Evolutionary conservation across 2,888 invertebrate species (phyloP), one percentile per base, ranked within the genome.

Genomic region (Andrena minutula): DNA sequence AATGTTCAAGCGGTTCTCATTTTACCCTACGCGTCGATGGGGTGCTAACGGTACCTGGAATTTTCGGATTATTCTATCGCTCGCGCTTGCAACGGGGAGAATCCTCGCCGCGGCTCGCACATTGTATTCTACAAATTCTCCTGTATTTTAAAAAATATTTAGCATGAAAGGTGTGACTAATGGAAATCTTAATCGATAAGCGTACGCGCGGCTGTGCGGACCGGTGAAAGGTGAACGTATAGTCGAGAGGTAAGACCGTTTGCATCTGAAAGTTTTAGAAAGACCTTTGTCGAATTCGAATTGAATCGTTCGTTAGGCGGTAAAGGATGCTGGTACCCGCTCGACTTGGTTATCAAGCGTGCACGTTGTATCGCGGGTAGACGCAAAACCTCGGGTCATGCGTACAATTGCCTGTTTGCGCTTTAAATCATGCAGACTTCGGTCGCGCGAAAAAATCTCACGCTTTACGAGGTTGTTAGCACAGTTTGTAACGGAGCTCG

Each of bases 1-100:
- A 69, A 73, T 73, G 51, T 28, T 47, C 53, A 73, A 85, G 85
- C 47, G 85, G 84, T 85, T 85, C 85, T 84, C 85, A 85, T 84
- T 78, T 53, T 65, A 20, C 32, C 10, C 49, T 68, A 53, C 23
- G 1, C 7, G n/a, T 16, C 47, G n/a, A 73, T 41, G 82, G 82
- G 82, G 77, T 82, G 71, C 20, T 81, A 82, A 82, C 82, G 76
- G 82, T 76, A 82, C 76, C 47, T 65, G 35, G 26, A 66, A 78
- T 82, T 53, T 20, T 53, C 20, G 53, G 51, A 49, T 30, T 49
- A 23, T 35, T 56, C 28, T 30, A 30, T 53, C 49, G 47, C 53
- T 16, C 20, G 47, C 32, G 6, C 41, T 72, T 72, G 23, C 41
- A 53, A 66, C 60, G 53, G 71, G 69, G 64, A 63, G 66, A 53